These are phyloP conservation scores for Lepidocyrtinus sp. DNA, from an alignment of 2,888 invertebrate genomes.

Conservation along the genomic window DNA sequence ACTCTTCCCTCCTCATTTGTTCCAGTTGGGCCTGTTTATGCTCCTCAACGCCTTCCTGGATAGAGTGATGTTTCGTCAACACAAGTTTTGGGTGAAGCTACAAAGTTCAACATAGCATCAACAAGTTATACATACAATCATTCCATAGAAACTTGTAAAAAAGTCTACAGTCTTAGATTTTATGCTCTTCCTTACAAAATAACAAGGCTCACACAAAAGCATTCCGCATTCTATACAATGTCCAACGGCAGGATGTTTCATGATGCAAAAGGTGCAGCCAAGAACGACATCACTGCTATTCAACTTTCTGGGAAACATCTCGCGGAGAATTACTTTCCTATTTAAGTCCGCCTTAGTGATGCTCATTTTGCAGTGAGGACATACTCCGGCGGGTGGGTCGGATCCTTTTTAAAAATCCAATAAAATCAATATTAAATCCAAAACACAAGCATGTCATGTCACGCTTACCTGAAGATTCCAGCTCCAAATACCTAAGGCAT, in stretches of 20 bases:
- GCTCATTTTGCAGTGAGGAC: neutral
- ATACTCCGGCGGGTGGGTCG: too few relatives aligned
- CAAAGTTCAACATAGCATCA: neutral
- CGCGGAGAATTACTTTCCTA: neutral
- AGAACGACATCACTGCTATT: too few relatives aligned
- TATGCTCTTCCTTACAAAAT: too few relatives aligned
- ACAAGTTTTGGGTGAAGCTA: neutral
- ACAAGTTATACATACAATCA: neutral
- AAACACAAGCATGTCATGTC: neutral
- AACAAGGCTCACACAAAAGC: too few relatives aligned
- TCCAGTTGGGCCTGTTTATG: neutral
- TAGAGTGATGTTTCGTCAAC: neutral
- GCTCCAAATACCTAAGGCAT: neutral
- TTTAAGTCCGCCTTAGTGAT: neutral
- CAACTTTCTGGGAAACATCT: too few relatives aligned
- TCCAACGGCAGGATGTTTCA: too few relatives aligned
- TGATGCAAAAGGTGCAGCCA: too few relatives aligned
- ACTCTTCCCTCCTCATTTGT: neutral
- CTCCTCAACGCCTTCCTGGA: neutral
- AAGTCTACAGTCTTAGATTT: neutral
- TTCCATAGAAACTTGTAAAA: neutral
- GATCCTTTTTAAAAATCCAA: neutral
- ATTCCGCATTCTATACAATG: too few relatives aligned
- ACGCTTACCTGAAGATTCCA: neutral
- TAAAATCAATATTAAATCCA: neutral